These are phyloP conservation scores for Poecilia wingei DNA, from an alignment of 2,797 vertebrate species.

Conservation along the genomic window DNA sequence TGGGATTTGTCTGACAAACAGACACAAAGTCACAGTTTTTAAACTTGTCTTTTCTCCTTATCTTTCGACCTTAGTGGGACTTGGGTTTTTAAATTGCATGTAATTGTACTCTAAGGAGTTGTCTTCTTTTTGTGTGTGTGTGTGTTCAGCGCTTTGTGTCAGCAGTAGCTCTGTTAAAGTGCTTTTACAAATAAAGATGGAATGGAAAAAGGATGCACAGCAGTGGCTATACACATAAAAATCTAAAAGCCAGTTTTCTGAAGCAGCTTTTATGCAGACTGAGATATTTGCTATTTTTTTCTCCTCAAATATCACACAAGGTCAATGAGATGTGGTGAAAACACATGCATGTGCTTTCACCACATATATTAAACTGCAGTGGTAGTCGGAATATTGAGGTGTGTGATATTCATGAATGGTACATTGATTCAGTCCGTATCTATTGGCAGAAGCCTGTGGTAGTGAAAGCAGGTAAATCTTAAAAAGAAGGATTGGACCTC, in stretches of 20 bases:
- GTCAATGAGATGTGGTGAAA: background rate
- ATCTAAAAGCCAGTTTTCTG: background rate
- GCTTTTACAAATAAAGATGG: no score
- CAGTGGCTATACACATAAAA: background rate
- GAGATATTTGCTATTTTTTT: background rate
- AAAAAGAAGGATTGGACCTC: no score
- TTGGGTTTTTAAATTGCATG: no score
- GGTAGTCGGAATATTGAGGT: background rate
- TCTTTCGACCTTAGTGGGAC: no score
- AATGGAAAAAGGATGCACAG: background rate
- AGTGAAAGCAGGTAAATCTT: no score
- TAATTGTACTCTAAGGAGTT: no score
- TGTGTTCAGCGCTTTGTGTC: no score
- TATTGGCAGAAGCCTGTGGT: no score
- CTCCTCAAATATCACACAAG: background rate
- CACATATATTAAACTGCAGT: background rate
- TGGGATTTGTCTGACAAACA: background rate
- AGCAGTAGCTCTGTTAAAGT: no score
- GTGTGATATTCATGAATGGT: background rate
- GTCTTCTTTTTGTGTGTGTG: no score
- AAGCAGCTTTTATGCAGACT: background rate
- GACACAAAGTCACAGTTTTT: background rate
- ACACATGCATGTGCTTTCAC: background rate
- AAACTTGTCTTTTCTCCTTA: no score
- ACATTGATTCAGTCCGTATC: background rate